A percentile compares a stretch with the other conserved stretches of the same genome.
Evolutionary conservation across 2,888 invertebrate species (phyloP).

Genomic region (Galeopsomyia nigrocyanea): DNA sequence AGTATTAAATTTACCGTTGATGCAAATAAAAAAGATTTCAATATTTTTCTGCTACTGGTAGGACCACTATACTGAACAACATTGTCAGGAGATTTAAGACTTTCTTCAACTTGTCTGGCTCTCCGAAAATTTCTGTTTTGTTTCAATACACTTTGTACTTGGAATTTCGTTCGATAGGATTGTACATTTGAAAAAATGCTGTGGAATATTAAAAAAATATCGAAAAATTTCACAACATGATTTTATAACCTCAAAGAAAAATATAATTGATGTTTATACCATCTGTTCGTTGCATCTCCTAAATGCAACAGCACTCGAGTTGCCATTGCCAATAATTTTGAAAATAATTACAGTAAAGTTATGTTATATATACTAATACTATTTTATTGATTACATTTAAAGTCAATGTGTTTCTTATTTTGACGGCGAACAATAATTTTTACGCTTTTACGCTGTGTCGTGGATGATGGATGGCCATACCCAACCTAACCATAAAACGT

Average conservation of each 20-base stretch:
- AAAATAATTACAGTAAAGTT: too few species aligned
- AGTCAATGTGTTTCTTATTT: neutral
- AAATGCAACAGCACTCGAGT: conserved; percentile 54
- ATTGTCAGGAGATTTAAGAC: conserved; percentile 10
- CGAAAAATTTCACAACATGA: conserved; percentile 25
- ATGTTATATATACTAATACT: conserved; percentile 11
- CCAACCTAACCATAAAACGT: too few species aligned
- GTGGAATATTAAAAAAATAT: conserved; percentile 39
- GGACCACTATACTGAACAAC: conserved; percentile 62
- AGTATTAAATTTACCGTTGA: conserved; percentile 71
- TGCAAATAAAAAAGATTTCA: conserved; percentile 77
- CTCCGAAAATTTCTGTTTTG: conserved; percentile 55
- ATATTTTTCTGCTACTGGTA: conserved; percentile 69
- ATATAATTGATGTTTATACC: conserved; percentile 50
- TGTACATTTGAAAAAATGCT: conserved; percentile 58
- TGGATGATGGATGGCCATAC: too few species aligned
- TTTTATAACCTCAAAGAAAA: conserved; percentile 44
- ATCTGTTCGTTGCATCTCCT: conserved; percentile 53
- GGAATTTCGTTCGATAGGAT: conserved; percentile 51
- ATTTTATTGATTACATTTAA: conserved; percentile 19
- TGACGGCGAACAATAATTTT: neutral
- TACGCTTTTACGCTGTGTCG: neutral
- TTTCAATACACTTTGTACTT: conserved; percentile 50
- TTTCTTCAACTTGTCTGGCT: conserved; percentile 31
- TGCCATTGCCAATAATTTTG: conserved; percentile 52